Conservation (phyloP, 2,888 invertebrate species). For the Teleogryllus oceanicus region DNA sequence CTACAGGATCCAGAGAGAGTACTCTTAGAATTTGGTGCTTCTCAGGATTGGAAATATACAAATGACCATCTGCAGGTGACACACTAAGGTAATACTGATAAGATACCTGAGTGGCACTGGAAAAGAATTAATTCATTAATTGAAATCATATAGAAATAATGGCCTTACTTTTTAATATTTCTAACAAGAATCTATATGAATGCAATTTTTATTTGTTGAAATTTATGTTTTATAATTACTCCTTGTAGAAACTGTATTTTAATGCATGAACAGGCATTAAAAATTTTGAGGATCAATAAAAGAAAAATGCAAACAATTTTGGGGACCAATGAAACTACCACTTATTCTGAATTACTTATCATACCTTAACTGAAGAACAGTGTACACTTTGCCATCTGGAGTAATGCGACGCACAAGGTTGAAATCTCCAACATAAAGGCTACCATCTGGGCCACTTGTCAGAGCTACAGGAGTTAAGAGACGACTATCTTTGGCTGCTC, state of each 20-base stretch:
- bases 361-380: conserved; percentile 80
- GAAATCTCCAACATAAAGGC: conserved; percentile 94
- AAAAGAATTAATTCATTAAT: conserved; percentile 42
- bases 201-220: not conserved
- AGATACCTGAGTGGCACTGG: conserved; percentile 88
- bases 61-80: conserved; percentile 91
- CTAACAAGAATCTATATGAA: not conserved
- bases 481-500: conserved; percentile 78
- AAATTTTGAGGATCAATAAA: no score
- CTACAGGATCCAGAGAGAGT: conserved; percentile 71
- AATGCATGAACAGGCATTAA: no score
- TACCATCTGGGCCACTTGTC: conserved; percentile 93
- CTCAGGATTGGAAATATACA: conserved; percentile 95
- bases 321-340: no score
- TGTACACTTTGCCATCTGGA: conserved; percentile 84
- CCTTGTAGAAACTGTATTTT: not conserved
- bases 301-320: no score
- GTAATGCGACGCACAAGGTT: conserved; percentile 88
- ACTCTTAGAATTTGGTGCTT: conserved; percentile 83
- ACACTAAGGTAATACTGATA: conserved; percentile 96
- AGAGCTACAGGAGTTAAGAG: conserved; percentile 90
- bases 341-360: no score
- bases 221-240: not conserved
- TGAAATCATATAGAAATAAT: no score
- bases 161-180: no score